Conservation (phyloP, 2,888 invertebrate genomes). For the Tenthredo mesomela region DNA sequence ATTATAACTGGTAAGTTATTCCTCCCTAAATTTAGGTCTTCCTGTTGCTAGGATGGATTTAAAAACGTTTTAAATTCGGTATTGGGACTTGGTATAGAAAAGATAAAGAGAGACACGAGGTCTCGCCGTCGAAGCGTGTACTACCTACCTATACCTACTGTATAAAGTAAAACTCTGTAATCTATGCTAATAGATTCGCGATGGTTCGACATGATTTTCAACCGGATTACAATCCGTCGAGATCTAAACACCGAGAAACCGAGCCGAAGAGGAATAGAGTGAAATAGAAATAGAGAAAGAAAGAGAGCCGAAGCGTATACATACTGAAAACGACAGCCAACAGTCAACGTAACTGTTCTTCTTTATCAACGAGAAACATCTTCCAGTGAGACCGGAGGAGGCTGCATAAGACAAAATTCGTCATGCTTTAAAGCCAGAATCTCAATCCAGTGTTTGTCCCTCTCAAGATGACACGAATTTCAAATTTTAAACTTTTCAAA, state of each 20-base stretch:
- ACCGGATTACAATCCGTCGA: conserved; percentile 49
- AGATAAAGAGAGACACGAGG: not conserved
- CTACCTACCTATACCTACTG: not conserved
- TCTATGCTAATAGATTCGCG: conserved; percentile 50
- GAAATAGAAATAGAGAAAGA: not conserved
- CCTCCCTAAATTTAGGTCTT: conserved; percentile 9
- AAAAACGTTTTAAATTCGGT: conserved; percentile 11
- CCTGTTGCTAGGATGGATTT: conserved; percentile 27
- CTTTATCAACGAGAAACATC: conserved; percentile 47
- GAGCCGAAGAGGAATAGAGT: not conserved
- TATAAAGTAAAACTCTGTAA: conserved; percentile 38
- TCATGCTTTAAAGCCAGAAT: conserved; percentile 21
- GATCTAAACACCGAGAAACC: conserved; percentile 38
- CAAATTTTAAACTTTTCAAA: not conserved
- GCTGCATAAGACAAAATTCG: conserved; percentile 35
- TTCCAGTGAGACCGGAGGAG: conserved; percentile 25
- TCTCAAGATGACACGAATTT: not conserved
- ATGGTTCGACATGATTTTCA: conserved; percentile 45
- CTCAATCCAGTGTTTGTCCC: conserved; percentile 3
- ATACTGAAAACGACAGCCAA: conserved; percentile 35
- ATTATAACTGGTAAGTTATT: conserved; percentile 20
- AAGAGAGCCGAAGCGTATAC: not conserved
- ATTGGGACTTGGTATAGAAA: not conserved
- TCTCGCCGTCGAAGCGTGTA: not conserved
- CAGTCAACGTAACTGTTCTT: conserved; percentile 50